A percentile compares a stretch with the other conserved stretches of the same genome.
Conservation (phyloP, 1,140 invertebrate species). For the Contarinia nasturtii region DNA sequence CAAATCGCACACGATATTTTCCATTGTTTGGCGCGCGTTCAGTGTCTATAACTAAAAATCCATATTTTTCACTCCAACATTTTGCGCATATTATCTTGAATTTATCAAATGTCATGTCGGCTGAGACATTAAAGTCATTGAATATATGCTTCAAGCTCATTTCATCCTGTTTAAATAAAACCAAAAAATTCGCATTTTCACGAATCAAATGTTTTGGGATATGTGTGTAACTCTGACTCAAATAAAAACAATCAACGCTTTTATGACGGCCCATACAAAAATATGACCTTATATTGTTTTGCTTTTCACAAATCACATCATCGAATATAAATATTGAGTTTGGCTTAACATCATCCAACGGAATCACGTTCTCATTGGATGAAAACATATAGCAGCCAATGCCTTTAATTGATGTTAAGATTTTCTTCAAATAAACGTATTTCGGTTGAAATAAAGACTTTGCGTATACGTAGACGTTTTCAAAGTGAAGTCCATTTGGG, state of each 20-base stretch:
- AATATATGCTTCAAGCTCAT: conserved; percentile 24
- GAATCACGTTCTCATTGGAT: conserved; percentile 13
- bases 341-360: conserved; percentile 8
- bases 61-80: conserved; percentile 14
- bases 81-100: conserved; percentile 15
- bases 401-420: conserved; percentile 12
- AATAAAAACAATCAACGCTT: conserved; percentile 16
- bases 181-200: conserved; percentile 23
- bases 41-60: conserved; percentile 17
- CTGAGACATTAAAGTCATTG: conserved; percentile 18
- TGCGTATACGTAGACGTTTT: conserved; percentile 23
- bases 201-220: conserved; percentile 24
- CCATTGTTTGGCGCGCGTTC: conserved; percentile 11
- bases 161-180: conserved; percentile 24
- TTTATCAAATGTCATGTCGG: conserved; percentile 17
- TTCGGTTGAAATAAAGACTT: conserved; percentile 21
- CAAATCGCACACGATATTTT: conserved; percentile 15
- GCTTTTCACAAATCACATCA: conserved; percentile 20
- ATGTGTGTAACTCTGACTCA: conserved; percentile 20
- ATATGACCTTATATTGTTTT: conserved; percentile 17
- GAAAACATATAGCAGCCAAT: conserved; percentile 12
- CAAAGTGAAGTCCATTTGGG: conserved; percentile 17
- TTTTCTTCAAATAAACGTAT: conserved; percentile 13
- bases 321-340: conserved; percentile 23
- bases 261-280: conserved; percentile 23